These are phyloP conservation scores for Lepidostoma basale DNA, from an alignment of 1,140 invertebrate genomes.

Conservation along the genomic window DNA sequence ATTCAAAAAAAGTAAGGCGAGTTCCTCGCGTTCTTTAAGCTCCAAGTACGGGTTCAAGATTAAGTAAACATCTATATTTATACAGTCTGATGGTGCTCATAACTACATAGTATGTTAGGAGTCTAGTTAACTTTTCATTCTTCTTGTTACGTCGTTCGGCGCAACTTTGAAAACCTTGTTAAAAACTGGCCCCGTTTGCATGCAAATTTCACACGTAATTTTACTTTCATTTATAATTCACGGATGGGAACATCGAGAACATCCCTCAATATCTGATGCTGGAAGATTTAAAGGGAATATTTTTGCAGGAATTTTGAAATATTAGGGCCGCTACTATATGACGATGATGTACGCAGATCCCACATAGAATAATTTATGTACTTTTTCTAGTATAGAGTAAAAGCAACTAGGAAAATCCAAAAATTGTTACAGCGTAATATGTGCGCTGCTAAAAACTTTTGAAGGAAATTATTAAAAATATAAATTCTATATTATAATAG, in stretches of 20 bases:
- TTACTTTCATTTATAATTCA: constrained; percentile 43
- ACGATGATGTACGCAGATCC: no score
- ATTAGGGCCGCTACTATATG: no score
- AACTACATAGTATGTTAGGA: constrained; percentile 44
- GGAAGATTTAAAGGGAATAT: no score
- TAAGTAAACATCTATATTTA: constrained; percentile 44
- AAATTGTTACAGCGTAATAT: no score
- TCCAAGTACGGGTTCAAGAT: neutral
- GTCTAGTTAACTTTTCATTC: constrained; percentile 39
- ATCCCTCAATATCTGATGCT: constrained; percentile 15
- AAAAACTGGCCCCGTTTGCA: constrained; percentile 41
- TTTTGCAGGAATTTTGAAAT: no score
- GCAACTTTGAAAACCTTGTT: constrained; percentile 42
- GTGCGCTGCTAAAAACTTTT: no score
- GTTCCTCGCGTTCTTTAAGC: constrained; percentile 5
- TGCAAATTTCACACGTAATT: constrained; percentile 43
- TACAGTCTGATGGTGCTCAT: constrained; percentile 41
- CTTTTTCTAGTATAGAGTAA: no score
- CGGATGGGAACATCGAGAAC: neutral
- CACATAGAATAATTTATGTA: no score
- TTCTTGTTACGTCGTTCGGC: constrained; percentile 35
- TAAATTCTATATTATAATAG: no score
- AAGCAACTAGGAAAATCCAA: no score
- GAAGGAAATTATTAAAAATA: no score
- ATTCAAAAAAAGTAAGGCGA: constrained; percentile 23